Conservation (phyloP, 2,888 invertebrate genomes). For the Drosophila colorata region DNA sequence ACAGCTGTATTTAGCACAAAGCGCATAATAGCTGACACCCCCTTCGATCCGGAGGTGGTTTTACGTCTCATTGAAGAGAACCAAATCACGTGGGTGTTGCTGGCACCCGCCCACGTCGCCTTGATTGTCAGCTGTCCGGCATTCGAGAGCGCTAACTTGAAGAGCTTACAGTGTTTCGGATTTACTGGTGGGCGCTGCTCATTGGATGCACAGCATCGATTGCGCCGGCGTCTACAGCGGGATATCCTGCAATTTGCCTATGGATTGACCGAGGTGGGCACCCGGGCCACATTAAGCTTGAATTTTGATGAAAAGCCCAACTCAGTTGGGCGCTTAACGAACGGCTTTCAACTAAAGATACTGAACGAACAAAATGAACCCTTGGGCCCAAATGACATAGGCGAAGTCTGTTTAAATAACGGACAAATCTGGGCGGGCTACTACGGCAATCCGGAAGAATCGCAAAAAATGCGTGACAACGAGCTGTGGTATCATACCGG, state of each 20-base stretch:
- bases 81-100: slow-evolving; percentile 36
- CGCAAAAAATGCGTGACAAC: slow-evolving; percentile 40
- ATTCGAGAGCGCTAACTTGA: slow-evolving; percentile 3
- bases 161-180: slow-evolving; percentile 9
- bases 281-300: slow-evolving; percentile 12
- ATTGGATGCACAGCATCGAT: slow-evolving; percentile 11
- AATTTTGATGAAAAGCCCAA: slow-evolving; percentile 37
- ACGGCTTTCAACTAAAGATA: slow-evolving; percentile 57
- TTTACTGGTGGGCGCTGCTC: slow-evolving; percentile 47
- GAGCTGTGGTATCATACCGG: slow-evolving; percentile 75
- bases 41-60: slow-evolving; percentile 37
- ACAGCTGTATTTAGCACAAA: slow-evolving; percentile 33
- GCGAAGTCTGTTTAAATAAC: slow-evolving; percentile 68
- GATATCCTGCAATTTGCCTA: slow-evolving; percentile 44
- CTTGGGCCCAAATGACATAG: slow-evolving; percentile 58
- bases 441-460: slow-evolving; percentile 58
- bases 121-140: slow-evolving; percentile 13
- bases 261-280: slow-evolving; percentile 59
- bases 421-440: slow-evolving; percentile 69
- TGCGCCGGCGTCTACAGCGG: slow-evolving; percentile 32
- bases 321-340: slow-evolving; percentile 53
- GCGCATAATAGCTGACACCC: slow-evolving; percentile 35
- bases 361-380: slow-evolving; percentile 49
- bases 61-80: slow-evolving; percentile 48
- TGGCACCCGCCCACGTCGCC: slow-evolving; percentile 43